Conservation (phyloP, 2,888 invertebrate genomes). For the Asteroscopus sphinx region DNA sequence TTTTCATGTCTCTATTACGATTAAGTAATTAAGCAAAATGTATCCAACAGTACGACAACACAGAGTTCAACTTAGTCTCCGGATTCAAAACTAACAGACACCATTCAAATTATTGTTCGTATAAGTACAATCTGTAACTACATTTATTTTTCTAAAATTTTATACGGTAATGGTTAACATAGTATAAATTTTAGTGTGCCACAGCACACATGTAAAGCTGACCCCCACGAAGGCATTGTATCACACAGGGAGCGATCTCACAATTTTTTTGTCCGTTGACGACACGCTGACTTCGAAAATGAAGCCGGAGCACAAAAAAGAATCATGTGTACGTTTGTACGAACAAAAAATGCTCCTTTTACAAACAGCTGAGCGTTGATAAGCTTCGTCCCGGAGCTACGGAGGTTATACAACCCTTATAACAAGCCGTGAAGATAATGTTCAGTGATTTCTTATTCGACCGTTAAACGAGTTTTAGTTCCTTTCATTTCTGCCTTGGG, state of each 20-base stretch:
- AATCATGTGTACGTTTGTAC: slow-evolving; percentile 68
- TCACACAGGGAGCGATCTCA: slow-evolving; percentile 78
- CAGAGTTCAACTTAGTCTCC: background rate
- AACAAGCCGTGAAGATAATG: slow-evolving; percentile 43
- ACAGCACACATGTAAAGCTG: slow-evolving; percentile 58
- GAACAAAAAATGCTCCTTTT: slow-evolving; percentile 70
- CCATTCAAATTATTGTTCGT: background rate
- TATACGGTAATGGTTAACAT: slow-evolving; percentile 29
- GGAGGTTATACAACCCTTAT: slow-evolving; percentile 36
- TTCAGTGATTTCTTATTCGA: slow-evolving; percentile 32
- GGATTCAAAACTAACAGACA: background rate
- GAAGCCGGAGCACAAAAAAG: slow-evolving; percentile 66
- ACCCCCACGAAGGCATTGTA: slow-evolving; percentile 77
- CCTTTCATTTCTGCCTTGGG: slow-evolving; percentile 14
- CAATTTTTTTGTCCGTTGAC: slow-evolving; percentile 76
- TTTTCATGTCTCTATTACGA: too few species aligned
- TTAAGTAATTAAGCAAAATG: too few species aligned
- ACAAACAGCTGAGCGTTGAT: slow-evolving; percentile 83
- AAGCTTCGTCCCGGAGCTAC: slow-evolving; percentile 44
- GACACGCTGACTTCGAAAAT: slow-evolving; percentile 62
- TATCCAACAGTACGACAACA: too few species aligned
- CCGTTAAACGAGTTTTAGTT: slow-evolving; percentile 22
- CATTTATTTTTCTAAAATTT: slow-evolving; percentile 17
- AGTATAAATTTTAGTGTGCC: slow-evolving; percentile 38
- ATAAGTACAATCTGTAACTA: background rate